A percentile compares a stretch with the other conserved stretches of the same genome.
phyloP scores from a whole-genome alignment of 2,888 invertebrate species.

The Sarcophaga caerulescens region DNA sequence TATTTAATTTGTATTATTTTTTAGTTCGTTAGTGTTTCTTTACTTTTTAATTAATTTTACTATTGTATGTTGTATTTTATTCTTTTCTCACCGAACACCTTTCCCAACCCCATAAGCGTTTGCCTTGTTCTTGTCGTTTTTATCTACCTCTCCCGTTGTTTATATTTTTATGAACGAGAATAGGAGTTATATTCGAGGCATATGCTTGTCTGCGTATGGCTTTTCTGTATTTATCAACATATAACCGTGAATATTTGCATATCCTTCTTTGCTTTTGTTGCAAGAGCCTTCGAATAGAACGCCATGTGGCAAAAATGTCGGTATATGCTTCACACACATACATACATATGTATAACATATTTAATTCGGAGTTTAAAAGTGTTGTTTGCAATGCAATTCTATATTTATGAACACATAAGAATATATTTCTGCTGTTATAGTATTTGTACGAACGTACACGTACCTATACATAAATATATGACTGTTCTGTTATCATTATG shows the following conservation, averaged over 20 bases:
- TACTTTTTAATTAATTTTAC: slow-evolving; percentile 62
- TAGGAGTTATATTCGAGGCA: background rate
- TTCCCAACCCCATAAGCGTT: background rate
- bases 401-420: background rate
- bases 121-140: background rate
- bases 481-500: no score
- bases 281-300: slow-evolving; percentile 10
- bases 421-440: background rate
- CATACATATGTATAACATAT: slow-evolving; percentile 6
- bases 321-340: background rate
- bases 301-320: slow-evolving; percentile 12
- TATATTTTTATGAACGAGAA: background rate
- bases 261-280: slow-evolving; percentile 18
- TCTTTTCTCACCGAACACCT: background rate
- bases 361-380: slow-evolving; percentile 21
- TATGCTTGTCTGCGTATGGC: background rate
- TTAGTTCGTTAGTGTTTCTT: slow-evolving; percentile 58
- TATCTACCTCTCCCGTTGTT: background rate
- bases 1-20: slow-evolving; percentile 53
- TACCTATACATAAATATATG: background rate
- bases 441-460: background rate
- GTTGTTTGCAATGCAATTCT: slow-evolving; percentile 31
- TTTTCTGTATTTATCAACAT: slow-evolving; percentile 52
- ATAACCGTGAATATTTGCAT: slow-evolving; percentile 44
- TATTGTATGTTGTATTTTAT: slow-evolving; percentile 14